phyloP scores from a whole-genome alignment of 2,113 vertebrate species.

The Loxodonta africana region DNA sequence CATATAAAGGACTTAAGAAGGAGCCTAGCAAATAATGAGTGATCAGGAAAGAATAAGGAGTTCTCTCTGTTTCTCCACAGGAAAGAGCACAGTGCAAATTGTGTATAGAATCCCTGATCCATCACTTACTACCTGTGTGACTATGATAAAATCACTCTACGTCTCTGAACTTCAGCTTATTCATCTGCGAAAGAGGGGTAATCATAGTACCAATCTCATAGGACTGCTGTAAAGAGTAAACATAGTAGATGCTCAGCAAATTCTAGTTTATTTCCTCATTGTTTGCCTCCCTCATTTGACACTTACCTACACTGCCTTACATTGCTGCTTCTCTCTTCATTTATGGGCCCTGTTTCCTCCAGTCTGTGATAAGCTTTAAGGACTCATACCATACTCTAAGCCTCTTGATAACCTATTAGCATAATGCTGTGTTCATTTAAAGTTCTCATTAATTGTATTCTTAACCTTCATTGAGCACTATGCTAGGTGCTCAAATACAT shows the following conservation, averaged over 20 bases:
- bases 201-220: not conserved
- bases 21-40: not conserved
- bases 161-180: not conserved
- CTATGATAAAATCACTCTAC: conserved; percentile 21
- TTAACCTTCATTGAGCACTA: conserved; percentile 14
- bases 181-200: not conserved
- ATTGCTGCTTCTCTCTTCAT: conserved; percentile 3
- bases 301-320: not conserved
- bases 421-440: conserved; percentile 5
- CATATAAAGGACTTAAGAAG: conserved; percentile 14
- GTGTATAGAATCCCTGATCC: not conserved
- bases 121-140: not conserved
- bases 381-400: not conserved
- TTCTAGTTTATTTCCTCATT: not conserved
- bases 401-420: conserved; percentile 17
- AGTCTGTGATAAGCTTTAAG: conserved; percentile 5
- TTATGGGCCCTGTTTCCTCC: not conserved
- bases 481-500: conserved; percentile 7
- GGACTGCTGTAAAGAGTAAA: not conserved
- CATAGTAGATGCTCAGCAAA: conserved; percentile 15
- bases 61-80: not conserved
- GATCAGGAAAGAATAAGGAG: not conserved
- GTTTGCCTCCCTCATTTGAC: not conserved
- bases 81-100: not conserved
- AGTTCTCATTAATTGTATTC: conserved; percentile 23